These are phyloP conservation scores for Nomada lathburiana DNA, from an alignment of 2,888 invertebrate species.

Conservation along the genomic window DNA sequence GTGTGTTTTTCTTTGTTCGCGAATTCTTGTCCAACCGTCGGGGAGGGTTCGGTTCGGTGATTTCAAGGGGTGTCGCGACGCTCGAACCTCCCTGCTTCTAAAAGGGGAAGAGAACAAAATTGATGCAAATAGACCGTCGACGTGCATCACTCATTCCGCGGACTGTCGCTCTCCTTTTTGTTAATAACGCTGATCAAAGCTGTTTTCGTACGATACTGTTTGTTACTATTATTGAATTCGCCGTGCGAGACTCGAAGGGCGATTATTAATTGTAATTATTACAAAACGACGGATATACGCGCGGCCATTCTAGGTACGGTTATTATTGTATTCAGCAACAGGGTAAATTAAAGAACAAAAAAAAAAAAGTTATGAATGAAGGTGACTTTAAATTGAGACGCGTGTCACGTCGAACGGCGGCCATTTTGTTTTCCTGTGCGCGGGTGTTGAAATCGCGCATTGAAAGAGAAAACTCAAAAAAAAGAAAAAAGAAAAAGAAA, in stretches of 20 bases:
- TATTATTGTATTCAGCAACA: constrained; percentile 82
- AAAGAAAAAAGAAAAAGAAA: constrained; percentile 2
- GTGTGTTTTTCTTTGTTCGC: constrained; percentile 19
- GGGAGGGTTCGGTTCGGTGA: neutral
- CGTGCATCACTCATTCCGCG: constrained; percentile 55
- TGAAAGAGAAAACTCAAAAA: constrained; percentile 15
- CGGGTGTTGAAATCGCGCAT: constrained; percentile 62
- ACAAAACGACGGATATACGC: constrained; percentile 72
- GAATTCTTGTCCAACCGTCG: neutral
- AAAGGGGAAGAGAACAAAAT: neutral
- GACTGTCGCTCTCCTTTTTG: constrained; percentile 59
- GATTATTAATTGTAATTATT: constrained; percentile 62
- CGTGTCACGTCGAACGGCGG: constrained; percentile 77
- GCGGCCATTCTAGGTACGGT: constrained; percentile 75
- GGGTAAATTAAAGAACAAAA: constrained; percentile 78
- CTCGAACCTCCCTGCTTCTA: constrained; percentile 47
- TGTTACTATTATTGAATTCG: constrained; percentile 66
- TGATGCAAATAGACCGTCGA: constrained; percentile 32
- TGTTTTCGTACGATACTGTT: constrained; percentile 67
- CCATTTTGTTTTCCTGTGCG: constrained; percentile 79
- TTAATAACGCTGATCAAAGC: constrained; percentile 61
- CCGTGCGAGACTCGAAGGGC: constrained; percentile 40
- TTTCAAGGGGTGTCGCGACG: constrained; percentile 3
- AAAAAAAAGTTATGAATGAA: constrained; percentile 9
- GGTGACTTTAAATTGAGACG: constrained; percentile 72